Conservation (phyloP, 2,797 vertebrate species). For the Platyrinchus mystaceus region DNA sequence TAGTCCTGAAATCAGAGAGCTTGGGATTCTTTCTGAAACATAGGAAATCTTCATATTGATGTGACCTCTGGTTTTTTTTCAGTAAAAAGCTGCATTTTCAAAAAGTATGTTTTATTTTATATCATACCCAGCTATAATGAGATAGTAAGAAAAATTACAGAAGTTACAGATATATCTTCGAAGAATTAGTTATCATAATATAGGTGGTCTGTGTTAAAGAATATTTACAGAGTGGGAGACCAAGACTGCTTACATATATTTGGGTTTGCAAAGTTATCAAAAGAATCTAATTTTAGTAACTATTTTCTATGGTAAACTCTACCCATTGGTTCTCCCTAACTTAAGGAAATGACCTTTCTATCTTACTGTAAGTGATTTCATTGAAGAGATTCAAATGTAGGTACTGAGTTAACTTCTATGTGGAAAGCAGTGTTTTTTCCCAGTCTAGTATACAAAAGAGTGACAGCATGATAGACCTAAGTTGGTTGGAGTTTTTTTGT, state of each 20-base stretch:
- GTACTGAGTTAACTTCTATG: neutral
- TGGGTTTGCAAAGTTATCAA: neutral
- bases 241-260: neutral
- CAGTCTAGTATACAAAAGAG: neutral
- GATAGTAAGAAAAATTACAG: neutral
- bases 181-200: neutral
- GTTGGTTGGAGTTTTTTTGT: neutral
- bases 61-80: neutral
- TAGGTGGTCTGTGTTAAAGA: neutral
- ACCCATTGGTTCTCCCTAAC: neutral
- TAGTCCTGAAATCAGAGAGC: neutral
- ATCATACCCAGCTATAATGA: neutral
- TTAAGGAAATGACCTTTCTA: neutral
- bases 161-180: neutral
- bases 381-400: neutral
- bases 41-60: neutral
- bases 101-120: neutral
- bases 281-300: neutral
- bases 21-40: neutral
- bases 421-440: neutral
- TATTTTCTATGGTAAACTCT: neutral
- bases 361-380: neutral
- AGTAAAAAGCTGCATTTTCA: neutral
- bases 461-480: neutral
- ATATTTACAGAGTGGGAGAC: neutral